Conservation (phyloP, 2,888 invertebrate species). For the Unio pictorum region DNA sequence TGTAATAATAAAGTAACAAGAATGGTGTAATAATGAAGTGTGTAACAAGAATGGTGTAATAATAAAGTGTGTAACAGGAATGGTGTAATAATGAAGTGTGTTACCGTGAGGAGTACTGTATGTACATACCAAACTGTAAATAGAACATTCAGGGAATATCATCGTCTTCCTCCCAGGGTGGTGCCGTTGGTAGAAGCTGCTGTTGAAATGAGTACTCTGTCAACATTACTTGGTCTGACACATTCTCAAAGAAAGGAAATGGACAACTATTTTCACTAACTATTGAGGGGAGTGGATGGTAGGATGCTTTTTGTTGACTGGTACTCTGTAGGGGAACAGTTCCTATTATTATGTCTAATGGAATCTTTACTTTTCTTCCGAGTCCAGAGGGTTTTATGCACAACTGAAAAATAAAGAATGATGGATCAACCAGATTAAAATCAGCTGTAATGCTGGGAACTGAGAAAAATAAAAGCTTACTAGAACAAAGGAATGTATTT, state of each 20-base stretch:
- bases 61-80: too few relatives aligned
- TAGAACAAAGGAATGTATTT: too few relatives aligned
- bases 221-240: constrained; percentile 54
- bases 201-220: constrained; percentile 55
- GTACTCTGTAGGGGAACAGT: constrained; percentile 53
- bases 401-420: constrained; percentile 41
- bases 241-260: constrained; percentile 55
- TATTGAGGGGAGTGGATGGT: constrained; percentile 59
- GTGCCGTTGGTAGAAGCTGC: constrained; percentile 62
- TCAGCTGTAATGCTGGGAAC: too few relatives aligned
- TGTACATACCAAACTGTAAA: too few relatives aligned
- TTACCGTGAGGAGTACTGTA: too few relatives aligned
- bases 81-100: too few relatives aligned
- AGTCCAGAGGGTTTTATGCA: constrained; percentile 63
- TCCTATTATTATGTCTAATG: constrained; percentile 63
- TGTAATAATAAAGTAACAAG: too few relatives aligned
- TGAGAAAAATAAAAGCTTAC: too few relatives aligned
- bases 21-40: too few relatives aligned
- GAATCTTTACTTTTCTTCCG: constrained; percentile 62
- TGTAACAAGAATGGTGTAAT: too few relatives aligned
- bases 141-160: constrained; percentile 58
- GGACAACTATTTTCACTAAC: constrained; percentile 51
- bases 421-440: too few relatives aligned
- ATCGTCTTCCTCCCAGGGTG: constrained; percentile 64
- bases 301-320: constrained; percentile 50